Conservation (phyloP, 2,113 vertebrate genomes). For the Zootoca vivipara region DNA sequence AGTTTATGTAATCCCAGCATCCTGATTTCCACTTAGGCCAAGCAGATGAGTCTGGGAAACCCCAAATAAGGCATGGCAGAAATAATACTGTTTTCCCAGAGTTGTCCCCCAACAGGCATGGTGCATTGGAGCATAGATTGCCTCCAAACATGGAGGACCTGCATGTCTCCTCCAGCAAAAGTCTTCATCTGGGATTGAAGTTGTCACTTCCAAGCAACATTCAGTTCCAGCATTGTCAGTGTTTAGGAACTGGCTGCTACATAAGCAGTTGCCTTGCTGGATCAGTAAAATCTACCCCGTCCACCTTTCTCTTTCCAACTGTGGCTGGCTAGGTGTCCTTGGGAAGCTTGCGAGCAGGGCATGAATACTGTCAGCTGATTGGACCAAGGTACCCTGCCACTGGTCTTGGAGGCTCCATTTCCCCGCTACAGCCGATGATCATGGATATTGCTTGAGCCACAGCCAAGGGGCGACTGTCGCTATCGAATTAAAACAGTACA, state of each 20-base stretch:
- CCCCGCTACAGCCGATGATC: not conserved
- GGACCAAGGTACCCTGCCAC: not conserved
- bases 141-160: not conserved
- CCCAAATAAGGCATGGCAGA: not conserved
- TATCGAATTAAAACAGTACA: constrained; percentile 50
- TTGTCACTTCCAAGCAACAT: not conserved
- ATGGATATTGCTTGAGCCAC: not conserved
- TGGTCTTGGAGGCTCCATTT: not conserved
- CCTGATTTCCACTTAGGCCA: not conserved
- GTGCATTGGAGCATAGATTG: not conserved
- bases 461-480: not conserved
- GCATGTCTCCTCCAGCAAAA: not conserved
- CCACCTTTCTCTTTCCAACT: not conserved
- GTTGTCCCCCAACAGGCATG: not conserved
- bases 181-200: not conserved
- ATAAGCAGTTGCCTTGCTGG: not conserved
- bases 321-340: not conserved
- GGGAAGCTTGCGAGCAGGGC: too few relatives aligned
- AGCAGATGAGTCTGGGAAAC: not conserved
- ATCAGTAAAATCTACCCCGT: not conserved
- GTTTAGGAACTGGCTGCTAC: not conserved
- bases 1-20: not conserved
- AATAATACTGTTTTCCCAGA: not conserved
- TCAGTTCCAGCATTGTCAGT: not conserved
- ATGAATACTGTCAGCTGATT: not conserved